Percentiles rank a stretch among this genome's conserved stretches.
Evolutionary conservation across 2,888 invertebrate species (phyloP).

Genomic region (Aplocera efformata): DNA sequence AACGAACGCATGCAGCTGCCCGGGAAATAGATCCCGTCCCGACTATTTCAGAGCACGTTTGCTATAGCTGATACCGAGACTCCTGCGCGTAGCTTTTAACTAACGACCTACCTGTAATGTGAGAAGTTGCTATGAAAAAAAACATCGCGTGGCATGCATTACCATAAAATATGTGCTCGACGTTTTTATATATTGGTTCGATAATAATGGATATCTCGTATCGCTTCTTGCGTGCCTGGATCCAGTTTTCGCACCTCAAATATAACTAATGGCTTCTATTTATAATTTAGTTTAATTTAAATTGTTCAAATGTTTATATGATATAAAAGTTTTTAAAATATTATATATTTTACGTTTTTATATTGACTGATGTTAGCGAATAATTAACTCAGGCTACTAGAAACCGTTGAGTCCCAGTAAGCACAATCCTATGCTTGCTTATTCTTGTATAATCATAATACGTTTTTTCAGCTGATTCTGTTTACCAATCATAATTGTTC

Average conservation of each 20-base stretch:
- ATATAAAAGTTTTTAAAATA: no score
- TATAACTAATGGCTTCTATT: constrained; percentile 8
- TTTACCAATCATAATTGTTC: no score
- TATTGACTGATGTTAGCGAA: no score
- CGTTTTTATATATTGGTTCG: constrained; percentile 24
- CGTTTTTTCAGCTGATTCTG: no score
- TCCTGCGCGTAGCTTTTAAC: constrained; percentile 47
- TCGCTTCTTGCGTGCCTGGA: constrained; percentile 17
- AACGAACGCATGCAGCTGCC: constrained; percentile 77
- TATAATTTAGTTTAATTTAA: no score
- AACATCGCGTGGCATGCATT: constrained; percentile 28
- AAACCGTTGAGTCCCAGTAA: no score
- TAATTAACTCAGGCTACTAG: no score
- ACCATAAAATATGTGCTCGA: constrained; percentile 26
- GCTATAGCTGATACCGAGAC: constrained; percentile 54
- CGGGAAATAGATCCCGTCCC: constrained; percentile 77
- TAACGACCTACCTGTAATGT: constrained; percentile 61
- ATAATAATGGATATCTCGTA: constrained; percentile 22
- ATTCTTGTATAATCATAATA: no score
- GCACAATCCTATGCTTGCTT: no score
- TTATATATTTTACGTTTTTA: no score
- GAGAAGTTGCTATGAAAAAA: constrained; percentile 43
- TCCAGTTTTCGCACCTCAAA: constrained; percentile 19
- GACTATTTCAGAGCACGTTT: constrained; percentile 75
- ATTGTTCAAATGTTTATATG: no score